Percentiles rank a stretch among this genome's conserved stretches.
These are phyloP conservation scores for Sinodicranocentrus sp. DNA, from an alignment of 2,888 invertebrate species.

Conservation along the genomic window DNA sequence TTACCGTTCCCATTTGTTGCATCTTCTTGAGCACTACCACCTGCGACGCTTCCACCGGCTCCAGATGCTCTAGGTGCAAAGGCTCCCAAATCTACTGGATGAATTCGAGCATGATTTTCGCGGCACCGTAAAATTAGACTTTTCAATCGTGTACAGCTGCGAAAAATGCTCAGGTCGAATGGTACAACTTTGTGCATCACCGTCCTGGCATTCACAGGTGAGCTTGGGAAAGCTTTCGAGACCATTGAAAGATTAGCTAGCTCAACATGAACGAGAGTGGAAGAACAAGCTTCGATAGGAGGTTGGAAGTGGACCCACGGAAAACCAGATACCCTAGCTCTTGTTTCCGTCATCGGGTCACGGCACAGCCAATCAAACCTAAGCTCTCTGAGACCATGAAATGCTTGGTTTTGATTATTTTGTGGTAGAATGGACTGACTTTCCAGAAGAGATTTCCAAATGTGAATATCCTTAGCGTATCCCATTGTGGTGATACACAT, in stretches of 20 bases:
- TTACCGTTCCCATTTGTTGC: conserved; percentile 56
- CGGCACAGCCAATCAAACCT: conserved; percentile 71
- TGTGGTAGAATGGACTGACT: conserved; percentile 45
- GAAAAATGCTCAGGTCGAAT: conserved; percentile 69
- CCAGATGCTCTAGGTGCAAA: conserved; percentile 21
- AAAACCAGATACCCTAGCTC: conserved; percentile 66
- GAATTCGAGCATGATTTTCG: conserved; percentile 68
- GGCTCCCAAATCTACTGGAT: conserved; percentile 54
- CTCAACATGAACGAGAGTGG: conserved; percentile 69
- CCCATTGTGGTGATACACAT: conserved; percentile 72
- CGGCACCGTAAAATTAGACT: conserved; percentile 68
- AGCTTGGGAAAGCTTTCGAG: conserved; percentile 47
- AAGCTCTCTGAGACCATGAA: conserved; percentile 55
- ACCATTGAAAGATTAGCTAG: conserved; percentile 71
- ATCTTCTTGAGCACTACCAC: conserved; percentile 24
- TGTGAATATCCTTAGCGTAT: conserved; percentile 66
- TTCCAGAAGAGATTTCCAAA: conserved; percentile 72
- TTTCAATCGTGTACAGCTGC: conserved; percentile 64
- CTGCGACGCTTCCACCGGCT: conserved; percentile 4
- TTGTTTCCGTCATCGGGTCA: conserved; percentile 65
- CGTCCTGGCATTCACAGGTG: conserved; percentile 14
- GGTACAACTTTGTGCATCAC: conserved; percentile 63
- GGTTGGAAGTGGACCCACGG: conserved; percentile 70
- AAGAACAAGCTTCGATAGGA: conserved; percentile 54
- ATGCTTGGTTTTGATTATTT: neutral